These are phyloP conservation scores for Dascyllus trimaculatus DNA, from an alignment of 2,113 vertebrate genomes.

Conservation along the genomic window DNA sequence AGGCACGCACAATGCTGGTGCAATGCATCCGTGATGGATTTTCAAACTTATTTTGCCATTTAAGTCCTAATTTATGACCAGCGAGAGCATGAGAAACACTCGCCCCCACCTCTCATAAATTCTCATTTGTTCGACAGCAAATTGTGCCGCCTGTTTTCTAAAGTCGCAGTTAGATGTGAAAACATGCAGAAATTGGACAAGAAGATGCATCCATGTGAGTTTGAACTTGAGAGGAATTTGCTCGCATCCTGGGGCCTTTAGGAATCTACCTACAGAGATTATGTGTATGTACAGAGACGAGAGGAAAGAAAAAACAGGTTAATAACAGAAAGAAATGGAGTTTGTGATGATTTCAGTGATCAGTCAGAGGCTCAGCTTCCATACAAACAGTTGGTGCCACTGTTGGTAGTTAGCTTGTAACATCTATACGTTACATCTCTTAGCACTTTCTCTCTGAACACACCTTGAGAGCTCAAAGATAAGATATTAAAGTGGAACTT, in stretches of 20 bases:
- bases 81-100: neutral
- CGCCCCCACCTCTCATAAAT: too few relatives aligned
- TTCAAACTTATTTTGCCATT: neutral
- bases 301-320: neutral
- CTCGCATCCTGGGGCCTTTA: neutral
- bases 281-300: neutral
- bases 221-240: neutral
- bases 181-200: neutral
- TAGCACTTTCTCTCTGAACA: too few relatives aligned
- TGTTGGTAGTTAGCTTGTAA: too few relatives aligned
- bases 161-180: slow-evolving; percentile 6
- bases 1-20: neutral
- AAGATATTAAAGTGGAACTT: too few relatives aligned
- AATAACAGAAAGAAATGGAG: neutral
- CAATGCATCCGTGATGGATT: neutral
- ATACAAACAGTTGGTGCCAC: too few relatives aligned
- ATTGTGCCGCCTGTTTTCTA: neutral
- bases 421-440: too few relatives aligned
- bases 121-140: too few relatives aligned
- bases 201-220: neutral
- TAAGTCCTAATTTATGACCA: neutral
- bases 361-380: too few relatives aligned
- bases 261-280: neutral
- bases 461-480: too few relatives aligned
- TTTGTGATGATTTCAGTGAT: too few relatives aligned